Conservation (phyloP, 2,113 vertebrate species). For the Catharus fuscescens region DNA sequence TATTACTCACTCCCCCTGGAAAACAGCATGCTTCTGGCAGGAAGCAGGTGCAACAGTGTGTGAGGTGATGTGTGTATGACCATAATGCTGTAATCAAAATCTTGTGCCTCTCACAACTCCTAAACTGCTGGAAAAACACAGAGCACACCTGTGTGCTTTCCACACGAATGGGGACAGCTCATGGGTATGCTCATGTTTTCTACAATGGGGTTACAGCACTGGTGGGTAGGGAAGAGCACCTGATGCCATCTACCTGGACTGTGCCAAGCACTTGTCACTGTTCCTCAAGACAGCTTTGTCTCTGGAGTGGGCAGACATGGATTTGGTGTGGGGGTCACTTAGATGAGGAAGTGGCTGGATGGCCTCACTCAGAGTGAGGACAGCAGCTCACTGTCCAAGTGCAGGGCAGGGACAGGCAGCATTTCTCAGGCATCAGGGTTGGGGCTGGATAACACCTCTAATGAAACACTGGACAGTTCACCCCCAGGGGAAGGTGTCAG, state of each 20-base stretch:
- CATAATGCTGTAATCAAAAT: neutral
- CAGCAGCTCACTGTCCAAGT: neutral
- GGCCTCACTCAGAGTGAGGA: neutral
- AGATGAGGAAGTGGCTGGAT: neutral
- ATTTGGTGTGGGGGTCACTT: neutral
- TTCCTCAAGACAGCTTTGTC: neutral
- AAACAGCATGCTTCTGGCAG: neutral
- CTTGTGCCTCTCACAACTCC: neutral
- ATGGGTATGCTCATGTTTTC: neutral
- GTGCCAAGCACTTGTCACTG: neutral
- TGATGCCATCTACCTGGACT: no score
- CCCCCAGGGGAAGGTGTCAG: neutral
- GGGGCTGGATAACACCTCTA: neutral
- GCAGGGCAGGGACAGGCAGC: neutral
- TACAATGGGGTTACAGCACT: neutral
- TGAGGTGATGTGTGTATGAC: neutral
- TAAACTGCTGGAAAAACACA: neutral
- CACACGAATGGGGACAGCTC: neutral
- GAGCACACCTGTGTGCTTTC: neutral
- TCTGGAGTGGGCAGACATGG: neutral
- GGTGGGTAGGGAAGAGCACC: neutral
- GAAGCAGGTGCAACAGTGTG: neutral
- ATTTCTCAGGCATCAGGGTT: neutral
- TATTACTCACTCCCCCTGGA: neutral
- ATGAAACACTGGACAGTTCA: fast-evolving